Percentiles rank a stretch among this genome's conserved stretches.
Conservation (phyloP, 2,888 invertebrate species). For the Drosophila rellima region DNA sequence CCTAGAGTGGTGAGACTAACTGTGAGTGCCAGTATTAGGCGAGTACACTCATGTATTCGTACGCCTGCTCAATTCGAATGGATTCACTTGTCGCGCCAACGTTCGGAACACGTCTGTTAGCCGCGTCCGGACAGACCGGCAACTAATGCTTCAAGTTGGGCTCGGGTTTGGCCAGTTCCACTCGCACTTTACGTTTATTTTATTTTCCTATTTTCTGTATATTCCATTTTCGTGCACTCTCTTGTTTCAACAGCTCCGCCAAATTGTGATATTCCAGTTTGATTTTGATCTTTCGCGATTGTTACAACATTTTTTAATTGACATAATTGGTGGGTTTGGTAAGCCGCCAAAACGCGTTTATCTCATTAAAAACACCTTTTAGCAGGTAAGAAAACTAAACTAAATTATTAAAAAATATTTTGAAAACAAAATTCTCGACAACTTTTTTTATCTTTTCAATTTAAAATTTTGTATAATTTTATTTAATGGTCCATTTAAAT, state of each 20-base stretch:
- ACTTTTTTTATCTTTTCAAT: neutral
- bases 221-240: slow-evolving; percentile 21
- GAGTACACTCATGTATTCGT: slow-evolving; percentile 4
- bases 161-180: slow-evolving; percentile 34
- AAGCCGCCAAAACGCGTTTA: neutral
- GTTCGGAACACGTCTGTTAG: slow-evolving; percentile 62
- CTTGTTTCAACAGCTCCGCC: slow-evolving; percentile 11
- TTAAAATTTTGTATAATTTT: neutral
- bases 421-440: slow-evolving; percentile 6
- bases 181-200: slow-evolving; percentile 4
- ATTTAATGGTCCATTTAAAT: neutral
- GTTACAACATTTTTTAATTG: slow-evolving; percentile 20
- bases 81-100: slow-evolving; percentile 57
- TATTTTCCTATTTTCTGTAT: neutral
- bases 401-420: neutral
- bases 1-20: slow-evolving; percentile 9
- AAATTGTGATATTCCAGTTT: slow-evolving; percentile 29
- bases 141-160: slow-evolving; percentile 12
- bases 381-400: neutral
- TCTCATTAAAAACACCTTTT: neutral
- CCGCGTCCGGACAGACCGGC: slow-evolving; percentile 21
- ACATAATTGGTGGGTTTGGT: slow-evolving; percentile 9
- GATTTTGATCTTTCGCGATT: slow-evolving; percentile 7
- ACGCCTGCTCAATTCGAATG: slow-evolving; percentile 21
- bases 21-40: neutral